A percentile compares a stretch with the other conserved stretches of the same genome.
Conservation (phyloP, 2,113 vertebrate species). For the Mesocricetus auratus region DNA sequence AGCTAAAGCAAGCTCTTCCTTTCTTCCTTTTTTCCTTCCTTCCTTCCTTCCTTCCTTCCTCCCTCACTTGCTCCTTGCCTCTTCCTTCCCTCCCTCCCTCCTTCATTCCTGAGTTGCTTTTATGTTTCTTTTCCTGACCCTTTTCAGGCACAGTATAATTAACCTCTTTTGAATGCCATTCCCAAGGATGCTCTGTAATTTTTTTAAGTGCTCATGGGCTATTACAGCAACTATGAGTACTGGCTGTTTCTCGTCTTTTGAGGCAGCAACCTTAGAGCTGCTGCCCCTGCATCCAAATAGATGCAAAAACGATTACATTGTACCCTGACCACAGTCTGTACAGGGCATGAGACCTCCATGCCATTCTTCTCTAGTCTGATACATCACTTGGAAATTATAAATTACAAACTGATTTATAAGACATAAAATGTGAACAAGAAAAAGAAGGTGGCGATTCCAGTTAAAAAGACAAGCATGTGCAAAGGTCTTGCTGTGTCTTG, state of each 20-base stretch:
- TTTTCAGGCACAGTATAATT: neutral
- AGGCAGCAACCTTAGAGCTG: neutral
- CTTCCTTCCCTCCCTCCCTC: neutral
- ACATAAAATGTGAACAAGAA: neutral
- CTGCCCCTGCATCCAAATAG: neutral
- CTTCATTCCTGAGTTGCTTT: neutral
- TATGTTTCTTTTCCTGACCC: neutral
- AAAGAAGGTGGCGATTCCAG: neutral
- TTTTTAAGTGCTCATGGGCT: neutral
- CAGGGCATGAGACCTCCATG: neutral
- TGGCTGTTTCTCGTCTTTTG: neutral
- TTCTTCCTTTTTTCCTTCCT: neutral
- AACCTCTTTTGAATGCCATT: neutral
- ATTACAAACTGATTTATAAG: neutral
- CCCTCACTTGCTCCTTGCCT: neutral
- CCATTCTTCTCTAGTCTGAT: neutral
- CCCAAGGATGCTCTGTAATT: neutral
- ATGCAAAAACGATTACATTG: neutral
- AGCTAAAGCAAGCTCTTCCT: neutral
- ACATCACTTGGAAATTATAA: neutral
- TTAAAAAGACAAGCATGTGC: neutral
- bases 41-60: fast-evolving
- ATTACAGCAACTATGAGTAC: neutral
- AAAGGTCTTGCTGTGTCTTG: neutral
- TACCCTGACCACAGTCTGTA: neutral